Percentiles rank a stretch among this genome's conserved stretches.
phyloP scores from a whole-genome alignment of 2,797 vertebrate genomes.

The Loriculus beryllinus region DNA sequence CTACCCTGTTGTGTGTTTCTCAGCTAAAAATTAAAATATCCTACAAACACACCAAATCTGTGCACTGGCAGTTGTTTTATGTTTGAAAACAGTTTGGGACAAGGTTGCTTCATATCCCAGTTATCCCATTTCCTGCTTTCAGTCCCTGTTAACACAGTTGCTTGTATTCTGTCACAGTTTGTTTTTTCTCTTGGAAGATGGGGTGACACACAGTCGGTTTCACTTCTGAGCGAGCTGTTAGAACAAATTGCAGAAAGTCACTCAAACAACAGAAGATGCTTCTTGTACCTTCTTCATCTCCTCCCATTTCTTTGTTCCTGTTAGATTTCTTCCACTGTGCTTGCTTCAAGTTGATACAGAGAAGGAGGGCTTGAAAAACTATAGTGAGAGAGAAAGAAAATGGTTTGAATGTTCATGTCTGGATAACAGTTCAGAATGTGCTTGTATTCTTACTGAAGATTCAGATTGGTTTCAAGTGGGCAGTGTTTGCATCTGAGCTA shows the following conservation, averaged over 20 bases:
- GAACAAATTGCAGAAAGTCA: not conserved
- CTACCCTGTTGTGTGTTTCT: constrained; percentile 42
- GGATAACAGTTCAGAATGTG: fast-evolving
- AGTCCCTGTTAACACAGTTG: not conserved
- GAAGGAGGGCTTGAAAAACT: not conserved
- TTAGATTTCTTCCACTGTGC: not conserved
- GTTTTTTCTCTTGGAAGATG: not conserved
- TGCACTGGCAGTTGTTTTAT: not conserved
- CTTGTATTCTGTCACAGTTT: not conserved
- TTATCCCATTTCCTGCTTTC: not conserved
- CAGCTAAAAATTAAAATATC: constrained; percentile 38
- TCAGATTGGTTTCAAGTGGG: not conserved
- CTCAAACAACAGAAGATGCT: not conserved
- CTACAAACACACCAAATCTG: not conserved
- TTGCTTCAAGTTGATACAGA: not conserved
- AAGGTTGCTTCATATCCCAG: not conserved
- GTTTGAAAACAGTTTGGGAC: not conserved
- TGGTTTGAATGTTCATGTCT: not conserved
- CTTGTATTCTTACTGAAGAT: not conserved
- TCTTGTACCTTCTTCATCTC: not conserved
- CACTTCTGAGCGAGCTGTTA: not conserved
- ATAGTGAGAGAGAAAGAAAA: not conserved
- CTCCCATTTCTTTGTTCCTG: not conserved
- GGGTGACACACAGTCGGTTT: not conserved
- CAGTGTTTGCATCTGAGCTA: not conserved